Base-by-base conservation (phyloP, 1,140 invertebrate species). In the Agraylea sexmaculata region DNA sequence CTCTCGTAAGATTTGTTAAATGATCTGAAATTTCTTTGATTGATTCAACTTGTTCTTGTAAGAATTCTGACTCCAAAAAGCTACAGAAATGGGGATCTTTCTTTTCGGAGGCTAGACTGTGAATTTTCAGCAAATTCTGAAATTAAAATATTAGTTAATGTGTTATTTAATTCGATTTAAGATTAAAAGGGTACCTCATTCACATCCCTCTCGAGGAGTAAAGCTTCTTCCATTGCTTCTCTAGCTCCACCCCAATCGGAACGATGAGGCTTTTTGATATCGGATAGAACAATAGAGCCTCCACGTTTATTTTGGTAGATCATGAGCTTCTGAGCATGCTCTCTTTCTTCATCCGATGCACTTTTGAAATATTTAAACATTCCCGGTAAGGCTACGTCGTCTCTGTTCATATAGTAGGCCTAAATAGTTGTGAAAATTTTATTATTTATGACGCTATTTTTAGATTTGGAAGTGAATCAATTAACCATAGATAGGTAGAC, bases 291-390 rank as follows among this genome's bases (percentile, higher is more conserved):
- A 20, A 88, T 69, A 8, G 66, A 59, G 1, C 87, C 87, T 4
- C 88, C 88, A 18, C 88, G 65, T 52, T 79, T 77, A 57, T 87
- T 89, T 60, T 84, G 74, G 55, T 88, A 91, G 32, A 73, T 71
- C 69, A 90, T 80, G 3, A 82, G 62, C 52, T 71, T 75, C 60
- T 77, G 71, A 0, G 82, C 83, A 55, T 88, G 84, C 40, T 76
- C 75, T 5, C 75, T 67, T 58, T 90, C 86, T 53, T 89, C 87
- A 18, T 74, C 64, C 1, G 81, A 80, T 13, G 71, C 64, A 42
- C 80, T 67, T 53, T 78, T 72, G 53, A 87, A 88, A 55, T 77
- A 88, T 40, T 75, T 70, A 40, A 67, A 54, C 37, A 85, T 65
- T 2, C 85, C 84, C 12, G 66, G 66, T 4, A 88, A 60, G 13